Evolutionary conservation across 30 jellyfish, hydroid and myxozoan species (phyloP), one percentile per base, ranked within the genome.

Genomic region (Aurelia aurita): DNA sequence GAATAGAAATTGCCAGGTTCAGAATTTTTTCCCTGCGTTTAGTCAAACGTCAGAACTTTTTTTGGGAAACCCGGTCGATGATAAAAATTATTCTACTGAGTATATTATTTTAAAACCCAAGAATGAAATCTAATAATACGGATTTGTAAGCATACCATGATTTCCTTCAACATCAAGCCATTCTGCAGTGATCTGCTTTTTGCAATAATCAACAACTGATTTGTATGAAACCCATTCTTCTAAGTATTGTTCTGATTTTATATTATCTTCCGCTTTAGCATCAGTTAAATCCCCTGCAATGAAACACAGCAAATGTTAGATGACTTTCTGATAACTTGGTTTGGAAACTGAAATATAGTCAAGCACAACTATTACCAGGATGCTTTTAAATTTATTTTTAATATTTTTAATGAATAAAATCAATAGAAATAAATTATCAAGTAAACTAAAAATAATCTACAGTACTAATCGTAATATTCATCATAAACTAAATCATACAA

Each of bases 81-180:
- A 8, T 10, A 34, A 2, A 34, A 34, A 39, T 39, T 0, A 39
- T 39, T 39, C 51, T 39, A 39, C 51, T 39, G 51, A 39, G 51
- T 39, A 39, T 6, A 4, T n/a, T n/a, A n/a, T n/a, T n/a, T 5
- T 2, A 7, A 39, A 3, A 39, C 51, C 51, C 46, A 8, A 39
- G 9, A 39, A 9, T 39, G 18, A 39, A 39, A 39, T 39, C 15
- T 58, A 58, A n/a, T 58, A 22, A 58, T 20, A 23, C 9, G 1
- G 12, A n/a, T 3, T 21, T 32, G 51, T 19, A 61, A 61, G 39
- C 58, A 53, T 39, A 94, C 99, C 99, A 79, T 94, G 99, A 54
- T 94, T 94, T 39, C 99, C 99, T 73, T 79, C 91, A 12, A 94
- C 82, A 72, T 94, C 99, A 15, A 94, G 82, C 98, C 98, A 93